Percentiles rank a stretch among this genome's conserved stretches.
phyloP scores from a whole-genome alignment of 2,888 invertebrate genomes.

The Pristionchus fissidentatus region DNA sequence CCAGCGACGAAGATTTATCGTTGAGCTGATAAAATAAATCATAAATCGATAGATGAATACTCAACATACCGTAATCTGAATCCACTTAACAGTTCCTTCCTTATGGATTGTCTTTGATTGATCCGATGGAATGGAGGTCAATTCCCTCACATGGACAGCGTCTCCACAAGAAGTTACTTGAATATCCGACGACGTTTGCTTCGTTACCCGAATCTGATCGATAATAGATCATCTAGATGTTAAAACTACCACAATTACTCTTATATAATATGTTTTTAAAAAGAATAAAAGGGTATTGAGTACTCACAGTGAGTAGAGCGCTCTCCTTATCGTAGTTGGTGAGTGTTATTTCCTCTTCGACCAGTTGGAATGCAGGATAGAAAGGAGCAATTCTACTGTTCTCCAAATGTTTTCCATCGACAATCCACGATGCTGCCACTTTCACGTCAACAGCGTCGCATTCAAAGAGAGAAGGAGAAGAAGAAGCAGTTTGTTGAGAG shows the following conservation, averaged over 20 bases:
- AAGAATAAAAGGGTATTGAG: not conserved
- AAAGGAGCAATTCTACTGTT: not conserved
- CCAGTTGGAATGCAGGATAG: constrained; percentile 24
- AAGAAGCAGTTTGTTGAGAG: not conserved
- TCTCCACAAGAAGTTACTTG: constrained; percentile 14
- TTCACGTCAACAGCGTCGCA: not conserved
- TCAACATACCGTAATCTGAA: not conserved
- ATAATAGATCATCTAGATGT: too few relatives aligned
- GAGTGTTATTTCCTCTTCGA: constrained; percentile 17
- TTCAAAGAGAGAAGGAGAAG: constrained; percentile 20
- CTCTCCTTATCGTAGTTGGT: constrained; percentile 3
- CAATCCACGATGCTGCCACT: constrained; percentile 16
- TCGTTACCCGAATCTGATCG: constrained; percentile 36
- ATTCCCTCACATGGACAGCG: constrained; percentile 15
- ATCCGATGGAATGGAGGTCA: not conserved
- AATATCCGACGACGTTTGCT: constrained; percentile 22
- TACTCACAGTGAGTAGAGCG: constrained; percentile 13
- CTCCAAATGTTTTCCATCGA: constrained; percentile 17
- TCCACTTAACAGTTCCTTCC: constrained; percentile 31
- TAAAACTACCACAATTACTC: not conserved
- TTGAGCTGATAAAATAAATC: constrained; percentile 50
- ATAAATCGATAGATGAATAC: not conserved
- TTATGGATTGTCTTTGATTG: constrained; percentile 20
- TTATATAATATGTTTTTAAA: not conserved
- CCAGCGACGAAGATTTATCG: constrained; percentile 56